Percentiles rank a stretch among this genome's conserved stretches.
Conservation (phyloP, 1,140 invertebrate species). For the Arion vulgaris region DNA sequence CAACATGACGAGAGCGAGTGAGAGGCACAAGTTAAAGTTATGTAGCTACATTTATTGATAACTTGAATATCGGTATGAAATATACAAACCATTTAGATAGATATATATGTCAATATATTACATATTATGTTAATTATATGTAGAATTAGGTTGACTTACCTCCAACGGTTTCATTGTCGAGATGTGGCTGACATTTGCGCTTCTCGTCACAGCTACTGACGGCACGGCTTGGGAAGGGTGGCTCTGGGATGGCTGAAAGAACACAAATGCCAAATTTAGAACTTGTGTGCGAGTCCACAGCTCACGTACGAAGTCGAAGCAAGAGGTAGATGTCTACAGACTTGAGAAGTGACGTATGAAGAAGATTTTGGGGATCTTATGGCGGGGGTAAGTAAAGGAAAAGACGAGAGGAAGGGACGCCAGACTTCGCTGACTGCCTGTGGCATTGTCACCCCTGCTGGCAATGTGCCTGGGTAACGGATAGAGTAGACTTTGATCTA, state of each 20-base stretch:
- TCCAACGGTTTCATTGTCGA: slow-evolving; percentile 58
- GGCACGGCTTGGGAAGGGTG: slow-evolving; percentile 32
- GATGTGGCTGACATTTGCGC: slow-evolving; percentile 35
- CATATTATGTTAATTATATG: slow-evolving; percentile 1
- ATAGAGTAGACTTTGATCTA: slow-evolving; percentile 1
- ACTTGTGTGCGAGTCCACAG: slow-evolving; percentile 36
- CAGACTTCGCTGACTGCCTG: not conserved
- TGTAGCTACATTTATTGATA: not conserved
- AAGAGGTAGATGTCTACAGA: slow-evolving; percentile 32
- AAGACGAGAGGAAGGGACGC: slow-evolving; percentile 28
- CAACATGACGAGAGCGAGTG: not conserved
- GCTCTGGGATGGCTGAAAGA: slow-evolving; percentile 35
- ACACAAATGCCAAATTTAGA: slow-evolving; percentile 48
- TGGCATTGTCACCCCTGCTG: slow-evolving; percentile 33
- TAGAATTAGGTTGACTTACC: slow-evolving; percentile 44
- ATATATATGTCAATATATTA: no score
- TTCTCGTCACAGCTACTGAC: slow-evolving; percentile 38
- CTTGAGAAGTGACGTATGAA: not conserved
- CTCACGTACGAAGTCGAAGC: slow-evolving; percentile 33
- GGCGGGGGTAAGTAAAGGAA: slow-evolving; percentile 4
- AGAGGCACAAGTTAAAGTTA: not conserved
- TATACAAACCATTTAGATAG: not conserved
- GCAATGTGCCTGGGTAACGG: not conserved
- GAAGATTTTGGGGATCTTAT: slow-evolving; percentile 2
- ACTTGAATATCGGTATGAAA: not conserved